phyloP scores from a whole-genome alignment of 92 coral and sea anemone genomes.

The Isaurus tuberculatus region DNA sequence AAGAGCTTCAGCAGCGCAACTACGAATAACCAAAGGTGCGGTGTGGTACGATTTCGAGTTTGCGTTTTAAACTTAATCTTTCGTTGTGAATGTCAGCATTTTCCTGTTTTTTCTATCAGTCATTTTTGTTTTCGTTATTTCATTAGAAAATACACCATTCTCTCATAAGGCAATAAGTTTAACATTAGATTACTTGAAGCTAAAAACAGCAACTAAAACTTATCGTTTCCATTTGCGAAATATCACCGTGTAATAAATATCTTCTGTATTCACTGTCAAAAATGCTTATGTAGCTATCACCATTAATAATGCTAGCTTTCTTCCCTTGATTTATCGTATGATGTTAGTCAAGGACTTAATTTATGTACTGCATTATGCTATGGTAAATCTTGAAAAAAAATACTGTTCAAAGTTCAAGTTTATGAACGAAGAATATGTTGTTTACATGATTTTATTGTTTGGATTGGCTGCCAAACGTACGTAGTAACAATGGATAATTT shows the following conservation, averaged over 20 bases:
- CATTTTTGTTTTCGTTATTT: background rate
- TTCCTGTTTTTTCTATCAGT: constrained; percentile 2
- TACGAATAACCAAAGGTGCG: constrained; percentile 98
- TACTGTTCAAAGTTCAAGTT: background rate
- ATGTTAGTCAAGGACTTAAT: background rate
- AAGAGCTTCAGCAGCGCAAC: constrained; percentile 99
- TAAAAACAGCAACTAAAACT: background rate
- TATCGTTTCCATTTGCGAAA: constrained; percentile 11
- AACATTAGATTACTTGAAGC: background rate
- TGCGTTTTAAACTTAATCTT: constrained; percentile 50
- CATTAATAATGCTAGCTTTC: background rate
- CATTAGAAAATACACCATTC: background rate
- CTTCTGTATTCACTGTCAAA: background rate
- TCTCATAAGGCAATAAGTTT: background rate
- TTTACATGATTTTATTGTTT: constrained; percentile 32
- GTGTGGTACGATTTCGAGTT: constrained; percentile 49
- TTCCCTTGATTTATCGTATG: background rate
- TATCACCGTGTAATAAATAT: background rate
- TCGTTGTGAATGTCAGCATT: constrained; percentile 26
- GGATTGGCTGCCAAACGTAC: constrained; percentile 18
- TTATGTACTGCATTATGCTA: background rate
- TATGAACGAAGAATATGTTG: background rate
- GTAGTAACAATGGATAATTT: constrained; percentile 34
- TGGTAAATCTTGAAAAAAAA: background rate
- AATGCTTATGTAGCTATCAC: background rate